A percentile compares a stretch with the other conserved stretches of the same genome.
phyloP scores from a whole-genome alignment of 2,888 invertebrate genomes.

The Prenolepis imparis region DNA sequence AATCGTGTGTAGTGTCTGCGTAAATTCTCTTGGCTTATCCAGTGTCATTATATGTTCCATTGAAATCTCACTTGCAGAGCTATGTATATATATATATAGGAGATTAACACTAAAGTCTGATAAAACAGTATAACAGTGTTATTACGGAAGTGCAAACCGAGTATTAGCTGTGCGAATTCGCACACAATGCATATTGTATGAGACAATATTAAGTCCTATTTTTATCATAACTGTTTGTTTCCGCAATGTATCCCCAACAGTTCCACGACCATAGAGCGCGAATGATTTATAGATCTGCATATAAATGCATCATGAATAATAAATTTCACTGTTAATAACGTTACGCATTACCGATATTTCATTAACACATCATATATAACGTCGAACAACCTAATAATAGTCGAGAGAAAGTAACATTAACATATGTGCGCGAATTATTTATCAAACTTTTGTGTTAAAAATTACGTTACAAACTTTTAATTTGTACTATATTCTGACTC shows the following conservation, averaged over 20 bases:
- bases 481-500: background rate
- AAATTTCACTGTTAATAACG: slow-evolving; percentile 33
- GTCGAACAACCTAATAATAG: slow-evolving; percentile 2
- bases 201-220: slow-evolving; percentile 32
- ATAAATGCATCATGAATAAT: slow-evolving; percentile 38
- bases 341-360: slow-evolving; percentile 26
- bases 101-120: slow-evolving; percentile 25
- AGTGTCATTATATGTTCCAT: background rate
- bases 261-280: background rate
- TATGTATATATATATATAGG: background rate
- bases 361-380: slow-evolving; percentile 24
- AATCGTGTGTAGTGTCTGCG: background rate
- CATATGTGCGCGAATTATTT: background rate
- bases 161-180: slow-evolving; percentile 33
- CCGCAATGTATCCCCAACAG: slow-evolving; percentile 14
- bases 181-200: slow-evolving; percentile 14
- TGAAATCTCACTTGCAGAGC: background rate
- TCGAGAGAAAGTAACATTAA: background rate
- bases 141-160: slow-evolving; percentile 42
- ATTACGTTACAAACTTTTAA: slow-evolving; percentile 17
- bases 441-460: slow-evolving; percentile 5
- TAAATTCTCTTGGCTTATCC: background rate
- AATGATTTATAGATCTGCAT: slow-evolving; percentile 39
- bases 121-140: slow-evolving; percentile 20
- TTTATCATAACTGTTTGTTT: slow-evolving; percentile 37